Conservation (phyloP, 2,888 invertebrate genomes). For the Griposia aprilina region DNA sequence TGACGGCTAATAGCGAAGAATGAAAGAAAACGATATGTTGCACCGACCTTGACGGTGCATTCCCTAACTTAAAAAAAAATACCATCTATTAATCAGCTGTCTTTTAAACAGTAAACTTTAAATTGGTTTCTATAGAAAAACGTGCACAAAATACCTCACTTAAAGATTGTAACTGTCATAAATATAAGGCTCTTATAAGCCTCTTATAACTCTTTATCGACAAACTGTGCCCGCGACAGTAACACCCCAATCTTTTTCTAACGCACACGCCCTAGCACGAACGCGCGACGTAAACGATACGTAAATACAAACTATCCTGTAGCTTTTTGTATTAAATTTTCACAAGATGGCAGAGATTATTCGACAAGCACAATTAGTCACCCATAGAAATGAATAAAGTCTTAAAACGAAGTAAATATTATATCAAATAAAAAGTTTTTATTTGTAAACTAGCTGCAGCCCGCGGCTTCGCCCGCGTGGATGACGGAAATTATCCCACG, state of each 20-base stretch:
- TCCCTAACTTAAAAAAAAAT: too few species aligned
- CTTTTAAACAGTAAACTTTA: neutral
- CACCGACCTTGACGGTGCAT: neutral
- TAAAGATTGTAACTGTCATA: neutral
- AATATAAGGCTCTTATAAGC: neutral
- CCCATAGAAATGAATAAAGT: too few species aligned
- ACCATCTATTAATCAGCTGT: neutral
- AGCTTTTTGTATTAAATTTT: too few species aligned
- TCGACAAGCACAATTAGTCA: too few species aligned
- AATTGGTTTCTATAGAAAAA: neutral
- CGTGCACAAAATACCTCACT: neutral
- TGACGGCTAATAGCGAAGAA: too few species aligned
- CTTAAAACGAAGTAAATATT: too few species aligned
- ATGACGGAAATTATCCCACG: too few species aligned
- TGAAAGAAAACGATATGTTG: neutral
- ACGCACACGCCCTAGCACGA: neutral
- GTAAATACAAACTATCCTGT: neutral
- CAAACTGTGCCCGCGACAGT: neutral
- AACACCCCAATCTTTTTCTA: slow-evolving; percentile 20
- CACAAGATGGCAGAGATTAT: too few species aligned
- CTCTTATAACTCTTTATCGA: neutral
- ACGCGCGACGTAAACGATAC: neutral
- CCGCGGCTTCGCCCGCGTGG: too few species aligned
- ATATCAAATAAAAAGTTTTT: too few species aligned
- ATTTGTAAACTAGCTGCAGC: too few species aligned